Percentiles rank a stretch among this genome's conserved stretches.
phyloP scores from a whole-genome alignment of 2,113 vertebrate species.

The Dicaeum eximium region DNA sequence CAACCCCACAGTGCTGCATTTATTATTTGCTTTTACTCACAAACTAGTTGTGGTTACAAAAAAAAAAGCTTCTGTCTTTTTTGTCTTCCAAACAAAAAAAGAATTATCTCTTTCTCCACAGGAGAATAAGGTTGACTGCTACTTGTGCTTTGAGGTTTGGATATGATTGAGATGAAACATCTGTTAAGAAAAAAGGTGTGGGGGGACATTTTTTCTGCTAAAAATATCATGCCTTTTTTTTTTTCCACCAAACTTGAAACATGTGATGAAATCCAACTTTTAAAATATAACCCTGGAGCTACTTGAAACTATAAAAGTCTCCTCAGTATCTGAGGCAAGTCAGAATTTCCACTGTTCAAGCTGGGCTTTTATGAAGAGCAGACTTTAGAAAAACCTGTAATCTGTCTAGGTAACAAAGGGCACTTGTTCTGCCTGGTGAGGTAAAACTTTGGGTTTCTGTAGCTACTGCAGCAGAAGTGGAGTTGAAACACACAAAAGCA shows the following conservation, averaged over 20 bases:
- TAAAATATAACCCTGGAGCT: conserved; percentile 73
- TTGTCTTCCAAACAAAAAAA: conserved; percentile 54
- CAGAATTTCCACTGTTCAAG: conserved; percentile 73
- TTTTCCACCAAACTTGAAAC: conserved; percentile 60
- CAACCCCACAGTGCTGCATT: conserved; percentile 13
- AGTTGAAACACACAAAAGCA: conserved; percentile 53
- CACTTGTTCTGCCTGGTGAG: conserved; percentile 67
- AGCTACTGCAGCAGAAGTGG: conserved; percentile 56
- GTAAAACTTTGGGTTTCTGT: conserved; percentile 58
- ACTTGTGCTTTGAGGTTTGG: conserved; percentile 59
- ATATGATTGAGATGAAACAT: conserved; percentile 68
- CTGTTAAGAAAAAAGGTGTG: conserved; percentile 45
- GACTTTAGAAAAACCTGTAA: conserved; percentile 69
- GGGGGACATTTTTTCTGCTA: conserved; percentile 40
- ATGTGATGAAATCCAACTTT: conserved; percentile 73
- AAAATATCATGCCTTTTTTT: conserved; percentile 61
- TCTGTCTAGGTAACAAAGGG: conserved; percentile 70
- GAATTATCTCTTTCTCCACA: conserved; percentile 52
- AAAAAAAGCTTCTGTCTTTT: not conserved
- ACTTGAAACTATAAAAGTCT: conserved; percentile 75
- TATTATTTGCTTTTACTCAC: conserved; percentile 53
- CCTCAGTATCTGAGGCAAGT: conserved; percentile 71
- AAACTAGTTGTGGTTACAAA: conserved; percentile 33
- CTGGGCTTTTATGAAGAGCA: conserved; percentile 73
- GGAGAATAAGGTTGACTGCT: conserved; percentile 62